Percentiles rank a stretch among this genome's conserved stretches.
These are phyloP conservation scores for Ctenodactylus gundi DNA, from an alignment of 2,113 vertebrate species.

Conservation along the genomic window DNA sequence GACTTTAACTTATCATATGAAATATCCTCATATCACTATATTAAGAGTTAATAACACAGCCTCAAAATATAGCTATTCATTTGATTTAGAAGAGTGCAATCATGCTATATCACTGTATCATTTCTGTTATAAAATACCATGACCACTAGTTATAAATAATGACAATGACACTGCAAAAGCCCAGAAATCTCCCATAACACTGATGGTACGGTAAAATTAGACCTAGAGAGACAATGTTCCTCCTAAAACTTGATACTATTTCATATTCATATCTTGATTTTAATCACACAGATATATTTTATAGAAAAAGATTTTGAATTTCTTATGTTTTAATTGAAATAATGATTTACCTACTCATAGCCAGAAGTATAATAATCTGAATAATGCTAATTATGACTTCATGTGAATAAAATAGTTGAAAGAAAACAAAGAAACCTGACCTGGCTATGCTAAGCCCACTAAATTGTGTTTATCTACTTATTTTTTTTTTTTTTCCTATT, in stretches of 20 bases:
- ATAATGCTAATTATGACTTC: not conserved
- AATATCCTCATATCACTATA: not conserved
- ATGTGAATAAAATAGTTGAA: not conserved
- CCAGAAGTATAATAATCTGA: not conserved
- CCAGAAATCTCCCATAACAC: not conserved
- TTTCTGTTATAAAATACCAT: not conserved
- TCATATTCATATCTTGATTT: constrained; percentile 15
- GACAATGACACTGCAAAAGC: not conserved
- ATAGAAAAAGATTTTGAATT: not conserved
- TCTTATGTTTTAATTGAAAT: constrained; percentile 8
- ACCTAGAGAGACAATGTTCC: not conserved
- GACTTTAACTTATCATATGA: not conserved
- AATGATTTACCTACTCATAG: not conserved
- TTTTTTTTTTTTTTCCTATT: too few species aligned
- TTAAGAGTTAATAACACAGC: not conserved
- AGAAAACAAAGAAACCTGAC: not conserved
- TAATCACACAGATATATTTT: not conserved
- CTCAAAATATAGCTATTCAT: not conserved
- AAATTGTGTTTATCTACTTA: not conserved
- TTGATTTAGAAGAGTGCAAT: not conserved
- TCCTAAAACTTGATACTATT: not conserved
- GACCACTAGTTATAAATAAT: not conserved
- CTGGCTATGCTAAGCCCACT: not conserved
- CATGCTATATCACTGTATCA: not conserved
- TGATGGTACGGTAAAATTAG: not conserved